Evolutionary conservation across 2,113 vertebrate genomes (phyloP).

Genomic region (Zapornia atra): DNA sequence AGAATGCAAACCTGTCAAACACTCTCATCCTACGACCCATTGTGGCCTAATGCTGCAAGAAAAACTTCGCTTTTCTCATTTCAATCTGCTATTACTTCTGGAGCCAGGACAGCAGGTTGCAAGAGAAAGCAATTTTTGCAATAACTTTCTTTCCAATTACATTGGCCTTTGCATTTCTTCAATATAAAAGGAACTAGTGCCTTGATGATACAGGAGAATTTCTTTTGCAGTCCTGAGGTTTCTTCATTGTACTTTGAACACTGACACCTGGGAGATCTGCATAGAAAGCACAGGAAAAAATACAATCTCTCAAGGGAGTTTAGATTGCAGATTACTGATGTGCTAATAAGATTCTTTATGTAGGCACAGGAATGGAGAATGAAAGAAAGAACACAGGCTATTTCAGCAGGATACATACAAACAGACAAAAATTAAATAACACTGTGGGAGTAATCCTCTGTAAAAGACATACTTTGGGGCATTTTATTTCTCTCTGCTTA

Average conservation of each 20-base stretch:
- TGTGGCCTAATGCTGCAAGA: not conserved
- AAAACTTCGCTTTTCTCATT: not conserved
- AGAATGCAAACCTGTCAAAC: not conserved
- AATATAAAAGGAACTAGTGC: not conserved
- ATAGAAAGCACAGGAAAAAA: not conserved
- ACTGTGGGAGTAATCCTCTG: not conserved
- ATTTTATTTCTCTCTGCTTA: not conserved
- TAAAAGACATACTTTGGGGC: not conserved
- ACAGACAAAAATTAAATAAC: slow-evolving; percentile 1
- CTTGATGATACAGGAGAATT: not conserved
- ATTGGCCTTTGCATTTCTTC: not conserved
- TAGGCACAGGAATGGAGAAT: not conserved
- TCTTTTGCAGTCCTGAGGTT: not conserved
- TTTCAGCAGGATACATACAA: not conserved
- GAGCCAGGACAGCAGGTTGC: rapidly evolving
- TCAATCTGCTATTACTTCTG: not conserved
- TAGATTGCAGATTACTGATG: not conserved
- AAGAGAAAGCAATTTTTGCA: not conserved
- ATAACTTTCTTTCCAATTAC: not conserved
- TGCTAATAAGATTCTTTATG: slow-evolving; percentile 16
- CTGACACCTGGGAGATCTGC: not conserved
- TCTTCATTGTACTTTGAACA: not conserved
- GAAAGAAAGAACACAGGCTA: not conserved
- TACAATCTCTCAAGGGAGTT: not conserved
- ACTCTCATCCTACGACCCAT: not conserved